Percentiles rank a stretch among this genome's conserved stretches.
phyloP scores from a whole-genome alignment of 2,888 invertebrate genomes.

The Sesamia inferens region DNA sequence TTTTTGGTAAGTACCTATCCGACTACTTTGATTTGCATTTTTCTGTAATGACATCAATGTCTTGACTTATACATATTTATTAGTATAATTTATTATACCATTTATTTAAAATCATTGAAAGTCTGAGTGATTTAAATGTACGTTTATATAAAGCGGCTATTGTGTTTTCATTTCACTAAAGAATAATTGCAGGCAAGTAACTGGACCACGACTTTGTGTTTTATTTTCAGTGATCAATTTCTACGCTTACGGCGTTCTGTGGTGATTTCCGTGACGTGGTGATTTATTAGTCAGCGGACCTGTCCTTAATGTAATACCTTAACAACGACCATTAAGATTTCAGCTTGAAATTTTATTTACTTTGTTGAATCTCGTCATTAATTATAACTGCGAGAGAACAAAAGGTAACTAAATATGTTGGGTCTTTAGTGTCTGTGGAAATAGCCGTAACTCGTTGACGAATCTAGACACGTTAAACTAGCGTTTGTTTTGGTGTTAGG shows the following conservation, averaged over 20 bases:
- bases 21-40: conserved; percentile 79
- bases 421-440: conserved; percentile 31
- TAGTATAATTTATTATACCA: conserved; percentile 82
- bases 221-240: conserved; percentile 78
- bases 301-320: conserved; percentile 61
- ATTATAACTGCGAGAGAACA: conserved; percentile 52
- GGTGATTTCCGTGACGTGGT: conserved; percentile 73
- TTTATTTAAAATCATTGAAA: conserved; percentile 81
- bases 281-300: conserved; percentile 65
- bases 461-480: conserved; percentile 1
- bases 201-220: conserved; percentile 78
- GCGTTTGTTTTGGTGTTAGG: conserved; percentile 10
- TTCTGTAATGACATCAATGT: conserved; percentile 81
- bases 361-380: conserved; percentile 46
- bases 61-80: conserved; percentile 84
- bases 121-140: conserved; percentile 79
- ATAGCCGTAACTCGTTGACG: conserved; percentile 18
- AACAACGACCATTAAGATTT: conserved; percentile 58
- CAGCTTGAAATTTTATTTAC: conserved; percentile 53
- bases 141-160: conserved; percentile 79
- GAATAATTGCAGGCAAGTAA: conserved; percentile 75
- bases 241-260: conserved; percentile 72
- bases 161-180: conserved; percentile 80
- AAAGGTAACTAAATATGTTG: conserved; percentile 47
- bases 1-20: conserved; percentile 64